Conservation (phyloP, 2,888 invertebrate genomes). For the Drosophila villosipedis region DNA sequence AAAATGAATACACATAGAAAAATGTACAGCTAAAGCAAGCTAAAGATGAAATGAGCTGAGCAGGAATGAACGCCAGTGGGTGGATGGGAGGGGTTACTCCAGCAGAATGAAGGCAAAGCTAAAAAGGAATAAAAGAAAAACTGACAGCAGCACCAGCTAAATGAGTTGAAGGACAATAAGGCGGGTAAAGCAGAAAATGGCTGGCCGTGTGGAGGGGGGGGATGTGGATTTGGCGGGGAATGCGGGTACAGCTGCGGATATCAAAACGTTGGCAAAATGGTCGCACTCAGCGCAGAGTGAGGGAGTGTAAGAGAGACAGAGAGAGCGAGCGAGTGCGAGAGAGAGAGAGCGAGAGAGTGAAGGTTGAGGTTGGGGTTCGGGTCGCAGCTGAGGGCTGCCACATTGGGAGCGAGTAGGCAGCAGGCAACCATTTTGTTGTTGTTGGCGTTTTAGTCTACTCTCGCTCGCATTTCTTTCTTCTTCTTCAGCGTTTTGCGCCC, state of each 20-base stretch:
- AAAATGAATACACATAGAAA: constrained; percentile 27
- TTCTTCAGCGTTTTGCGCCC: not conserved
- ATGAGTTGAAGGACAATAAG: constrained; percentile 74
- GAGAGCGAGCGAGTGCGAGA: not conserved
- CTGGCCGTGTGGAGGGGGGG: not conserved
- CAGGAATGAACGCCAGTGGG: constrained; percentile 15
- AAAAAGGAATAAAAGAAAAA: constrained; percentile 13
- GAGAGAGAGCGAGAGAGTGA: not conserved
- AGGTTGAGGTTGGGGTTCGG: not conserved
- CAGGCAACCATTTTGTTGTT: constrained; percentile 66
- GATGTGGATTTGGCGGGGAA: not conserved
- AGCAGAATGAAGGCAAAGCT: constrained; percentile 4
- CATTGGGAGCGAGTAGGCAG: constrained; percentile 43
- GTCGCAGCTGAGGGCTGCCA: constrained; percentile 28
- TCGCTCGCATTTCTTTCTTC: not conserved
- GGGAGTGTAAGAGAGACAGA: not conserved
- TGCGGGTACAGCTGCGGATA: constrained; percentile 46
- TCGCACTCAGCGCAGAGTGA: constrained; percentile 35
- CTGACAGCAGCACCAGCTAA: constrained; percentile 68
- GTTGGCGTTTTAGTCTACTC: constrained; percentile 23
- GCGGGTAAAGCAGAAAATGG: constrained; percentile 20
- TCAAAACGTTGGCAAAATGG: constrained; percentile 78
- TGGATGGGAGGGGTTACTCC: not conserved
- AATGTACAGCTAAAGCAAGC: not conserved
- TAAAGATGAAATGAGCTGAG: constrained; percentile 37